Conservation (phyloP, 2,888 invertebrate species). For the Sarcophaga caerulescens region DNA sequence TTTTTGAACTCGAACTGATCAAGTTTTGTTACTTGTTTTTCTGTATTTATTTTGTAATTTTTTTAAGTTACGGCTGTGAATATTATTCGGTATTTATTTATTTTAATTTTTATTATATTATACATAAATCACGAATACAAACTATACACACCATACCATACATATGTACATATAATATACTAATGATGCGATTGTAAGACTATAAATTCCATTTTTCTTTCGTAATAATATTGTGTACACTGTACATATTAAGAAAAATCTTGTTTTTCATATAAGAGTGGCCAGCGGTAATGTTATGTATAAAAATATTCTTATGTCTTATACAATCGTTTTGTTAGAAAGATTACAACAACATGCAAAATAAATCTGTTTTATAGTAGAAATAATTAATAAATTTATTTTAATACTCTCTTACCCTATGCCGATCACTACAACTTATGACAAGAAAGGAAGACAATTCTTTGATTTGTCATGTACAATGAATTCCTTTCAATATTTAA, state of each 20-base stretch:
- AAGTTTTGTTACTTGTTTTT: not conserved
- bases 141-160: not conserved
- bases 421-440: too few relatives aligned
- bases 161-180: not conserved
- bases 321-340: too few relatives aligned
- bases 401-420: accelerated
- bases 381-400: too few relatives aligned
- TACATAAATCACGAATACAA: not conserved
- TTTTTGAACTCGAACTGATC: not conserved
- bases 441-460: too few relatives aligned
- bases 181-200: slow-evolving; percentile 11
- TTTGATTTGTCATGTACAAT: too few relatives aligned
- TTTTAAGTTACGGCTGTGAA: slow-evolving; percentile 1
- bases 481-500: too few relatives aligned
- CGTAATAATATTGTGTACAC: not conserved
- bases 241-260: not conserved
- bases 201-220: not conserved
- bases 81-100: slow-evolving; percentile 36
- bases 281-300: slow-evolving; percentile 5
- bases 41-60: not conserved
- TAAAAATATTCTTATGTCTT: not conserved
- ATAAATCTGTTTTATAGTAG: too few relatives aligned
- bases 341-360: too few relatives aligned
- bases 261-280: slow-evolving; percentile 22
- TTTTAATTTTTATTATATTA: slow-evolving; percentile 3